Evolutionary conservation across 2,113 vertebrate species (phyloP).

Genomic region (Hippocampus zosterae): DNA sequence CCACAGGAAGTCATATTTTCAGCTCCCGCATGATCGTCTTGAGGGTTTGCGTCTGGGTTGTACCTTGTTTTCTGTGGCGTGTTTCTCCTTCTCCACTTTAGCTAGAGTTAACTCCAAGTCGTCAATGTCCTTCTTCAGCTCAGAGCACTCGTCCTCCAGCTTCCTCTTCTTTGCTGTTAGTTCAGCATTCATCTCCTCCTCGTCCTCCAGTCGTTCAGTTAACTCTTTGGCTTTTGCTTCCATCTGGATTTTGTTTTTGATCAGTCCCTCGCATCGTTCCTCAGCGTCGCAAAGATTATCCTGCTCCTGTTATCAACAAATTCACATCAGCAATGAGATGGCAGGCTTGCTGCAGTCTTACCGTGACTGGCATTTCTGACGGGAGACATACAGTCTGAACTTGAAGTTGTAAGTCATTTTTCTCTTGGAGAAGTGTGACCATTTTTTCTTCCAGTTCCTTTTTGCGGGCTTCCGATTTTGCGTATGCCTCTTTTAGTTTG

Average conservation of each 20-base stretch:
- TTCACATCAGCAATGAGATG: neutral
- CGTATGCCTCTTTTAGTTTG: constrained; percentile 75
- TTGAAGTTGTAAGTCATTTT: constrained; percentile 84
- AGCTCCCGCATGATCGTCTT: neutral
- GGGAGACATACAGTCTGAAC: constrained; percentile 77
- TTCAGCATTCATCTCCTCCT: constrained; percentile 83
- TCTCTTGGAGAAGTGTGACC: constrained; percentile 84
- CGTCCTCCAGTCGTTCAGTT: constrained; percentile 78
- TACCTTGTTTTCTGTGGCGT: constrained; percentile 87
- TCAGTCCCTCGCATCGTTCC: constrained; percentile 82
- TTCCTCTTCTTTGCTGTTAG: constrained; percentile 84
- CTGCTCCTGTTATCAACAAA: constrained; percentile 73
- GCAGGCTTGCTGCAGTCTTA: neutral
- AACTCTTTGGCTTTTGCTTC: constrained; percentile 84
- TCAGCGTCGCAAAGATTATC: constrained; percentile 81
- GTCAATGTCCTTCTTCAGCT: constrained; percentile 63
- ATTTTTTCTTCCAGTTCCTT: constrained; percentile 89
- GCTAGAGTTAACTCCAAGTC: constrained; percentile 58
- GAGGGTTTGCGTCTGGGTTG: neutral
- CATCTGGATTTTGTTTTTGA: constrained; percentile 84
- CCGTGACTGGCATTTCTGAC: neutral
- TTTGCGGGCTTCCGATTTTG: constrained; percentile 78
- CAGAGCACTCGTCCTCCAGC: constrained; percentile 74
- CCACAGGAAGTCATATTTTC: neutral
- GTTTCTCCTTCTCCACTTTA: constrained; percentile 86